Conservation (phyloP, 2,888 invertebrate species). For the Idaea straminata region DNA sequence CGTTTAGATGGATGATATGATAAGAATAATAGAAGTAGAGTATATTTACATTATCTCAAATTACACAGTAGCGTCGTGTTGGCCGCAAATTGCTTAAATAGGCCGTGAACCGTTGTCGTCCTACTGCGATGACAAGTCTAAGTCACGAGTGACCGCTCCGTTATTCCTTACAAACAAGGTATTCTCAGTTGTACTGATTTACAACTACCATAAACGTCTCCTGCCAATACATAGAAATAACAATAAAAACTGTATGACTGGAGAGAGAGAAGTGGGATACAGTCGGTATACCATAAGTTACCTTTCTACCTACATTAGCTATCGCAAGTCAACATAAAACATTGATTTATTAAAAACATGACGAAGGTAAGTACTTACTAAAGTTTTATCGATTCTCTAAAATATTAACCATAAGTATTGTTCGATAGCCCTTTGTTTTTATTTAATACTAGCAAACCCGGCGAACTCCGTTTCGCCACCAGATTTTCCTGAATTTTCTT, state of each 20-base stretch:
- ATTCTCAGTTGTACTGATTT: conserved; percentile 35
- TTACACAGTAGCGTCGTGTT: conserved; percentile 46
- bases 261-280: not conserved
- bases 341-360: not conserved
- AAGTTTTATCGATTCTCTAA: not conserved
- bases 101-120: conserved; percentile 43
- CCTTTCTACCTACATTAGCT: not conserved
- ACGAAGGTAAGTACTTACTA: not conserved
- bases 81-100: conserved; percentile 54
- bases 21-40: conserved; percentile 43
- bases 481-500: too few species aligned
- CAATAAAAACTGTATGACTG: conserved; percentile 13
- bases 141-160: conserved; percentile 28
- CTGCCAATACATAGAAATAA: conserved; percentile 20
- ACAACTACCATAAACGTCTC: conserved; percentile 39
- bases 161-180: conserved; percentile 27
- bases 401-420: not conserved
- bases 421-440: not conserved
- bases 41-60: conserved; percentile 48
- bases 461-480: too few species aligned
- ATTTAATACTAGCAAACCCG: too few species aligned
- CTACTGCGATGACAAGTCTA: conserved; percentile 39
- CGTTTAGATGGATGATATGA: conserved; percentile 41
- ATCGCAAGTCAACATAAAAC: not conserved
- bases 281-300: not conserved